Percentiles rank a stretch among this genome's conserved stretches.
Conservation (phyloP, 2,113 vertebrate species). For the Toxotes jaculatrix region DNA sequence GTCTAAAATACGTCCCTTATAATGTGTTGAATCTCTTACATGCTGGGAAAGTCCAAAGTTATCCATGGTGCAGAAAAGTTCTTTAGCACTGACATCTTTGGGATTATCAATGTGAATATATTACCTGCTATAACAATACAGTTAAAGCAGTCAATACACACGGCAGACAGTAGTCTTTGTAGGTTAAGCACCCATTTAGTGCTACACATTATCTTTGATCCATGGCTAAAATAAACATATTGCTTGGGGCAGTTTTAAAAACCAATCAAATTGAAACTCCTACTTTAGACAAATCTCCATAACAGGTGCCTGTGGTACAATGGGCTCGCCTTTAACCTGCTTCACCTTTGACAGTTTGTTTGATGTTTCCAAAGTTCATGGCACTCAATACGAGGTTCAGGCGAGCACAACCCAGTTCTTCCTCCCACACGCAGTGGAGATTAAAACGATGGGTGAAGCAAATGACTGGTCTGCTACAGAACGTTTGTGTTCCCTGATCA, state of each 20-base stretch:
- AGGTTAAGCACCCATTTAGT: neutral
- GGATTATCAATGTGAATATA: too few species aligned
- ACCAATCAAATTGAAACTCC: neutral
- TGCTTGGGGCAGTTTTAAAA: neutral
- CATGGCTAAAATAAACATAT: neutral
- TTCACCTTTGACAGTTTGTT: slow-evolving; percentile 33
- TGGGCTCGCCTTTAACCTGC: neutral
- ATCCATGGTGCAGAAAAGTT: too few species aligned
- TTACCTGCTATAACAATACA: too few species aligned
- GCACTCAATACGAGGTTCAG: slow-evolving; percentile 15
- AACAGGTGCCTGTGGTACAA: neutral
- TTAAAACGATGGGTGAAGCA: slow-evolving; percentile 31
- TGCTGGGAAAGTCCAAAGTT: too few species aligned
- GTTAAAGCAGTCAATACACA: too few species aligned
- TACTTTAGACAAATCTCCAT: neutral
- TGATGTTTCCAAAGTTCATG: slow-evolving; percentile 20
- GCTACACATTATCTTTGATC: neutral
- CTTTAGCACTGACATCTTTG: too few species aligned
- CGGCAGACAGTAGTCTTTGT: neutral
- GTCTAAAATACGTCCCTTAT: too few species aligned
- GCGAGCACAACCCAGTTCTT: neutral
- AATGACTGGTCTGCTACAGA: slow-evolving; percentile 16
- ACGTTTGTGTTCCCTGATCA: slow-evolving; percentile 45
- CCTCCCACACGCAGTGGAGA: slow-evolving; percentile 24
- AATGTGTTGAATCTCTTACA: too few species aligned